Percentiles rank a stretch among this genome's conserved stretches.
phyloP scores from a whole-genome alignment of 2,888 invertebrate species.

The Geophilus truncorum region DNA sequence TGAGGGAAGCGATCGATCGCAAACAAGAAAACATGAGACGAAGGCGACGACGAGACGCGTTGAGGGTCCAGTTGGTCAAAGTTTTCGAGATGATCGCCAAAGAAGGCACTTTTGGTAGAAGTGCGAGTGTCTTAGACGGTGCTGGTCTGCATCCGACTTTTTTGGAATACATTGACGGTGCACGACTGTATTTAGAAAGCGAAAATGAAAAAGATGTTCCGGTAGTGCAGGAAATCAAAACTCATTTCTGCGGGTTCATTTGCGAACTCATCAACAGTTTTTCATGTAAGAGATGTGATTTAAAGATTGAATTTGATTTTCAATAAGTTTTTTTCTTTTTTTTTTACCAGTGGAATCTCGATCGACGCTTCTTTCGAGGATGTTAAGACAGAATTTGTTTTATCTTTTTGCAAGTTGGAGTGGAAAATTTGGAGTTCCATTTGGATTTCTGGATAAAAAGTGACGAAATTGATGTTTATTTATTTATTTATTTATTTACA shows the following conservation, averaged over 20 bases:
- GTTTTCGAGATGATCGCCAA: slow-evolving; percentile 89
- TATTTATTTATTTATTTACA: background rate
- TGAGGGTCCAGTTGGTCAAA: slow-evolving; percentile 83
- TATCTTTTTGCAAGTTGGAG: slow-evolving; percentile 91
- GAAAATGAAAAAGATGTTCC: slow-evolving; percentile 91
- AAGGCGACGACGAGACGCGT: slow-evolving; percentile 80
- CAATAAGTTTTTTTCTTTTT: slow-evolving; percentile 14
- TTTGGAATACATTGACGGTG: slow-evolving; percentile 93
- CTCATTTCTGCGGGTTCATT: slow-evolving; percentile 91
- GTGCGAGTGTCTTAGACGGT: slow-evolving; percentile 75
- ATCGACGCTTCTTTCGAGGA: slow-evolving; percentile 76
- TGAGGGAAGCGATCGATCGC: slow-evolving; percentile 92
- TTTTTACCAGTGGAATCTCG: slow-evolving; percentile 73
- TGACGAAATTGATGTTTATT: slow-evolving; percentile 33
- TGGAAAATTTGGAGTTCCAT: slow-evolving; percentile 66
- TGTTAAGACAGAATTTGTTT: slow-evolving; percentile 80
- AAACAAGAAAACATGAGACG: slow-evolving; percentile 96
- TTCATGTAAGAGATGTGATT: slow-evolving; percentile 61
- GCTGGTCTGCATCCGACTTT: slow-evolving; percentile 78
- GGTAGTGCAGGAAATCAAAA: slow-evolving; percentile 79
- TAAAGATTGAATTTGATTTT: background rate
- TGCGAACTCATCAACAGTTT: slow-evolving; percentile 90
- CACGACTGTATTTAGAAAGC: slow-evolving; percentile 79
- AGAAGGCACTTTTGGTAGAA: slow-evolving; percentile 72
- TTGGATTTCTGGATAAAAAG: slow-evolving; percentile 45